Base-by-base conservation (phyloP, 2,113 vertebrate species). In the Nannobrachium achirus region DNA sequence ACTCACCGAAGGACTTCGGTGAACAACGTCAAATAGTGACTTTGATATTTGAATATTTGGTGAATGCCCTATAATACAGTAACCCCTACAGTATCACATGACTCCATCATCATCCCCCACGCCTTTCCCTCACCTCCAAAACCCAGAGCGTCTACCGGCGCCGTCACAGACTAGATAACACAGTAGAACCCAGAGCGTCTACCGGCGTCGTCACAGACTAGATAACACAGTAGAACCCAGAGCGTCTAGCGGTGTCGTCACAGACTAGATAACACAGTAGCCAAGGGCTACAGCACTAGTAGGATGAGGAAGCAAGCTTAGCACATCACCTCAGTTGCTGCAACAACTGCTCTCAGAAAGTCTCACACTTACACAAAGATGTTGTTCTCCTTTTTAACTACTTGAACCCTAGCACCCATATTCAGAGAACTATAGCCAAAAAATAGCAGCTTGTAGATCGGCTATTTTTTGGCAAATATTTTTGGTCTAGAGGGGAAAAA, bases 121-220 rank as follows among this genome's bases (percentile, higher is more conserved):
- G 1, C 10, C 67, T 62, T 68, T 33, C 25, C 11, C 18, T 40
- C 44, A 50, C 50, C 52, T 62, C 53, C 7, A 62, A 60, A 25
- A 67, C 4, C 19, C 58, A 57, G 16, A 61, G 56, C 10, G 39
- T 63, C 64, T 41, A 15, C 13, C 33, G 50, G 42, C 57, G 56
- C 70, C 82, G 75, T 66, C 67, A 66, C 42, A 14, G 60, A 67
- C 57, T 20, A 79, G 80, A 86, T 86, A 88, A 77, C 56, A 64
- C 16, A 4, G 15, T 48, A 50, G 66, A n/a, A n/a, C n/a, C n/a
- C n/a, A n/a, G n/a, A n/a, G n/a, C n/a, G n/a, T n/a, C n/a, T n/a
- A n/a, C n/a, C n/a, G n/a, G n/a, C n/a, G n/a, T n/a, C n/a, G n/a
- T n/a, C n/a, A 66, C 42, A 14, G 60, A 67, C 57, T 20, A 79